Base-by-base conservation (phyloP, 2,113 vertebrate genomes). In the Dunckerocampus dactyliophorus region DNA sequence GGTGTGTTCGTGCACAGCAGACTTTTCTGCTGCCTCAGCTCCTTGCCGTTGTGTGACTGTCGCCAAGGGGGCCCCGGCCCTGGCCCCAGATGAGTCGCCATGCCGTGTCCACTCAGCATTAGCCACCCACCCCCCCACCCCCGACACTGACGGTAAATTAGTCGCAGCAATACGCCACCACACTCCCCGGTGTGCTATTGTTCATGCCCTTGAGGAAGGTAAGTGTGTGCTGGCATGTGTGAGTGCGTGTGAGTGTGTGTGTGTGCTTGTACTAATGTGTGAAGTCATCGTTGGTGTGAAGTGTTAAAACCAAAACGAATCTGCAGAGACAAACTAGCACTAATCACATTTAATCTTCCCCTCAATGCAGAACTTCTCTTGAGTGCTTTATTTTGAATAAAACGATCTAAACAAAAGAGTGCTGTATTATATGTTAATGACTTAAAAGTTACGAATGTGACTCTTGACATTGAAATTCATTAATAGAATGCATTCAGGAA, bases 31-130 rank as follows among this genome's bases (percentile, higher is more conserved):
- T 77, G 74, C 80, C 76, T 91, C 89, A 90, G 89, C 88, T 87
- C 86, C 83, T 89, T 69, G 71, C 63, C 67, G 52, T 81, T 80
- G 77, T 77, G 71, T 64, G 80, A 71, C 70, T 85, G 84, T 86
- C 77, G 81, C 82, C 79, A 22, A 83, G 76, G 84, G 84, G 81
- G 84, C 83, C 78, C 72, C 74, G 76, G 79, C 81, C 80, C 70
- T 76, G 78, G 85, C 86, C 79, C 68, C 74, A 52, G 62, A 80
- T 80, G 72, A 80, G 67, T 80, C 72, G 80, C 78, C 53, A 70
- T 78, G 74, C 81, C 67, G 71, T 85, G 84, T 87, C 80, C 82
- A 85, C 81, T 90, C 88, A 90, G 87, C 89, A 86, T 65, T 89
- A 87, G 74, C 79, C 43, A 11, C 31, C n/a, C 24, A 11, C 2